Conservation (phyloP, 2,113 vertebrate species). For the Dicaeum eximium region DNA sequence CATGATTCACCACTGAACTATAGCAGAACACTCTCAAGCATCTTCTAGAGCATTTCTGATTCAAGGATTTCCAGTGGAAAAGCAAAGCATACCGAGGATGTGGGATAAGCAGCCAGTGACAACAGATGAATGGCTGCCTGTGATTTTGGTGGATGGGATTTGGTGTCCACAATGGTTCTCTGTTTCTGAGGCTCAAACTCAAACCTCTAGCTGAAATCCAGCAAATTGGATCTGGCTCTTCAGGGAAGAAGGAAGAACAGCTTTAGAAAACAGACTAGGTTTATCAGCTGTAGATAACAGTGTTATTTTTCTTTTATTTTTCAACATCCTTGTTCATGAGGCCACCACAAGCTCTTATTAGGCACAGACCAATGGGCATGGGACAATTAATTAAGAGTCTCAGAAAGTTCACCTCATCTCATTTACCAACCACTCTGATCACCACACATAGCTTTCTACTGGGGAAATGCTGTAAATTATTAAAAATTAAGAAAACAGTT, state of each 20-base stretch:
- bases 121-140: background rate
- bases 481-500: background rate
- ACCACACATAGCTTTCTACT: background rate
- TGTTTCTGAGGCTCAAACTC: background rate
- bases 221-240: background rate
- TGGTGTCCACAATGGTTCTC: background rate
- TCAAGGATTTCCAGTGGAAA: background rate
- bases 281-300: background rate
- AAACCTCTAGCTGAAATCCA: background rate
- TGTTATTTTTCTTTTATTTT: background rate
- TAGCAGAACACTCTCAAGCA: background rate
- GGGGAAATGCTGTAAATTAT: background rate
- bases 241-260: background rate
- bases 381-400: background rate
- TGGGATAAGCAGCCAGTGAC: background rate
- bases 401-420: conserved; percentile 3
- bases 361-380: background rate
- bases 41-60: background rate
- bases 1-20: background rate
- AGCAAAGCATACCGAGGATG: fast-evolving
- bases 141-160: background rate
- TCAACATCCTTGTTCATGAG: background rate
- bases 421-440: background rate
- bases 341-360: background rate
- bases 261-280: background rate